phyloP scores from a whole-genome alignment of 2,888 invertebrate genomes.

The Listrodromus nycthemerus region DNA sequence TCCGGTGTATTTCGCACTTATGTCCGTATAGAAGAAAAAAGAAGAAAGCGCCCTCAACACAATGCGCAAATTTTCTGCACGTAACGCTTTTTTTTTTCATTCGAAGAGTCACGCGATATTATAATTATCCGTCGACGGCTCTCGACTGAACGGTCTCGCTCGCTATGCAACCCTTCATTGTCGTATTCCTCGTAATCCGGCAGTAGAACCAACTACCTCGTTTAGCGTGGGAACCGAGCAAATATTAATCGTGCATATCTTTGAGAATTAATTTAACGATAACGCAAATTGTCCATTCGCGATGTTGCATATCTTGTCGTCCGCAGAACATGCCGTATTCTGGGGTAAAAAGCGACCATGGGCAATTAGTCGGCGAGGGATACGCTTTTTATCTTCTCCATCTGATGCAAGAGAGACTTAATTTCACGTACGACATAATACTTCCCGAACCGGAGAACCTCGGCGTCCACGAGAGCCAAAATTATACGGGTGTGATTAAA shows the following conservation, averaged over 20 bases:
- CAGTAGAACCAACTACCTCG: neutral
- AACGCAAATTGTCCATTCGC: neutral
- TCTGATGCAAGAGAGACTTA: slow-evolving; percentile 89
- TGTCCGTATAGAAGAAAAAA: neutral
- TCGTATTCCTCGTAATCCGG: neutral
- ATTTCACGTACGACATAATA: slow-evolving; percentile 91
- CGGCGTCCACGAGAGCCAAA: slow-evolving; percentile 84
- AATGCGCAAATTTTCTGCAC: slow-evolving; percentile 29
- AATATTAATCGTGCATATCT: neutral
- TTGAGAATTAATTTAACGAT: neutral
- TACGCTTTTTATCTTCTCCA: slow-evolving; percentile 90
- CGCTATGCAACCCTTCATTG: slow-evolving; percentile 7
- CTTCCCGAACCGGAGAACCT: slow-evolving; percentile 88
- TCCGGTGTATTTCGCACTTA: slow-evolving; percentile 1
- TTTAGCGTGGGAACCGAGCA: neutral
- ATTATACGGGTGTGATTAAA: slow-evolving; percentile 87
- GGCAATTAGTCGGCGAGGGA: slow-evolving; percentile 87
- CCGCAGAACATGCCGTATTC: slow-evolving; percentile 82
- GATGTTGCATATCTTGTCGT: neutral
- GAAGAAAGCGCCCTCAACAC: neutral
- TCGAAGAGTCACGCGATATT: slow-evolving; percentile 51
- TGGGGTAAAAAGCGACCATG: slow-evolving; percentile 84
- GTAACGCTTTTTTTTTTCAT: slow-evolving; percentile 21
- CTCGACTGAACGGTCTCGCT: slow-evolving; percentile 11
- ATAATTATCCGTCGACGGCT: slow-evolving; percentile 33